A percentile compares a stretch with the other conserved stretches of the same genome.
phyloP scores from a whole-genome alignment of 1,140 invertebrate genomes.

The Hypsibius dujardini region DNA sequence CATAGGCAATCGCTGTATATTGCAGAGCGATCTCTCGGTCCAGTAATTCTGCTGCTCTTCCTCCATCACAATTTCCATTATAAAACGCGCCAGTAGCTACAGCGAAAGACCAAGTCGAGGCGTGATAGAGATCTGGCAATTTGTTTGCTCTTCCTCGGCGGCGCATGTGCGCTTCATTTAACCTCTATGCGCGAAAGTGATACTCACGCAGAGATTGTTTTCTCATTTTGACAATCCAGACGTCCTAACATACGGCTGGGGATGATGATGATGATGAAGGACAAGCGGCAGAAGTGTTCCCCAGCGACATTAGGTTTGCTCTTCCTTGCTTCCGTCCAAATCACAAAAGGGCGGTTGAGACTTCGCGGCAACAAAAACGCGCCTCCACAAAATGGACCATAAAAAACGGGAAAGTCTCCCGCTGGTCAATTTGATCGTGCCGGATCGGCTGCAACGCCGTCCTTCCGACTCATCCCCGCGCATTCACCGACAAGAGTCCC shows the following conservation, averaged over 20 bases:
- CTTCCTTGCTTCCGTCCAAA: background rate
- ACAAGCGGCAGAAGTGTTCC: background rate
- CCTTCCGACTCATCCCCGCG: background rate
- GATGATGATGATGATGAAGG: too few species aligned
- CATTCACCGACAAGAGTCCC: too few species aligned
- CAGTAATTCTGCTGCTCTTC: too few species aligned
- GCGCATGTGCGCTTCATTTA: background rate
- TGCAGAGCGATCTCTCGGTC: too few species aligned
- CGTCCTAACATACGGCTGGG: background rate
- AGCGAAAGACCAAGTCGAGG: too few species aligned
- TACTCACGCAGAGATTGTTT: background rate
- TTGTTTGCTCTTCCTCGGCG: background rate
- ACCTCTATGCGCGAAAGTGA: background rate
- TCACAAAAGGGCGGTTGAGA: too few species aligned
- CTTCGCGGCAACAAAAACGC: too few species aligned
- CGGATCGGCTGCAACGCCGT: background rate
- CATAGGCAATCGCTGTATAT: too few species aligned
- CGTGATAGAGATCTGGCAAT: background rate
- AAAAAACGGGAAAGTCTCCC: background rate
- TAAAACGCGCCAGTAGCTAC: too few species aligned
- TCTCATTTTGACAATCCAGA: conserved; percentile 9
- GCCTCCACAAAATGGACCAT: background rate
- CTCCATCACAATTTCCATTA: too few species aligned
- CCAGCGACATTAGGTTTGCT: background rate
- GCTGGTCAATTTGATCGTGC: background rate